phyloP scores from a whole-genome alignment of 2,113 vertebrate species.

The Lasiurus cinereus region DNA sequence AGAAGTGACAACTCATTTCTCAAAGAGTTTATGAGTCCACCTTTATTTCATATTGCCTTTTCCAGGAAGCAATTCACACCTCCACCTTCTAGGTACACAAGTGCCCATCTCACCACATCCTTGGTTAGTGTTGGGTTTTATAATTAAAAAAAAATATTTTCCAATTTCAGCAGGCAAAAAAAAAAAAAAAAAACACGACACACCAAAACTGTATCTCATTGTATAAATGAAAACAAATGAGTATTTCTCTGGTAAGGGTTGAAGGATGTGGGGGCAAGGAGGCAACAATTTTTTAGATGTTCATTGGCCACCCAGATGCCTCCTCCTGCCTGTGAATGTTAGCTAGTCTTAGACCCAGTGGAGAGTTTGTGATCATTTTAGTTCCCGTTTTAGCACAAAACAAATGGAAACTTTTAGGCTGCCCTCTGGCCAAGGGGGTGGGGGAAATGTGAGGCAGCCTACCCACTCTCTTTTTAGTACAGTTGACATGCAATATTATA shows the following conservation, averaged over 20 bases:
- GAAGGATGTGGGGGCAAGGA: too few relatives aligned
- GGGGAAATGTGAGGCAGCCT: background rate
- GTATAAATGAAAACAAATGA: background rate
- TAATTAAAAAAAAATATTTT: constrained; percentile 6
- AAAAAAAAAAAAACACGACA: too few relatives aligned
- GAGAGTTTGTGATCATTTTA: background rate
- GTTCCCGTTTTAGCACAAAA: background rate
- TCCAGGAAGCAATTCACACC: constrained; percentile 21
- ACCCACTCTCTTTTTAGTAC: background rate
- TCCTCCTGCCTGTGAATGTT: background rate
- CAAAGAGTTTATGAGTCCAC: background rate
- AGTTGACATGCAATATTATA: background rate
- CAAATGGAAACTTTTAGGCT: background rate
- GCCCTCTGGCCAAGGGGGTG: background rate
- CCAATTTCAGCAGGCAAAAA: background rate
- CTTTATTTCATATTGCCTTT: background rate
- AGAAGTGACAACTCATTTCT: background rate
- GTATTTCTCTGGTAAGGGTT: background rate
- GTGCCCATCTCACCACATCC: constrained; percentile 38
- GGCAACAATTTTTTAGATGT: background rate
- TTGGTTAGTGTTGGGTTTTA: background rate
- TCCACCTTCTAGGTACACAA: background rate
- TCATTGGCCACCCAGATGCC: background rate
- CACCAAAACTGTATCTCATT: background rate
- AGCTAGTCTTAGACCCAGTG: background rate